Conservation (phyloP, 2,113 vertebrate genomes). For the Nerophis ophidion region DNA sequence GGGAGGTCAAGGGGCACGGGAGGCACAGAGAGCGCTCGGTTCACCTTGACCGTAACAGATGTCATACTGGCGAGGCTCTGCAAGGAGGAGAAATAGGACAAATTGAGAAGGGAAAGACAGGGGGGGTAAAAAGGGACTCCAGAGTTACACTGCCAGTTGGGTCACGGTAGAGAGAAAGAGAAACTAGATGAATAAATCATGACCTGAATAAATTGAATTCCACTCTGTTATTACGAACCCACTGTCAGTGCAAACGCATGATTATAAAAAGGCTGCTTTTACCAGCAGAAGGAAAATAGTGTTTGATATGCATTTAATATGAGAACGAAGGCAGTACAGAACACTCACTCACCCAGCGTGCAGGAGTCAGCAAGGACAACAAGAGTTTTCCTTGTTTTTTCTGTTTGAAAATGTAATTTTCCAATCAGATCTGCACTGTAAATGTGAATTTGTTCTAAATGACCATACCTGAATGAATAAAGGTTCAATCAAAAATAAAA, state of each 20-base stretch:
- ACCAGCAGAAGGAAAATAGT: slow-evolving; percentile 29
- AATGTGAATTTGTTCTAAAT: no score
- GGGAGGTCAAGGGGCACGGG: slow-evolving; percentile 79
- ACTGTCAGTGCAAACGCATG: slow-evolving; percentile 40
- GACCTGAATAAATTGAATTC: slow-evolving; percentile 49
- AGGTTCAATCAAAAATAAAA: no score
- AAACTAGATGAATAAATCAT: slow-evolving; percentile 53
- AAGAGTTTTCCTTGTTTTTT: neutral
- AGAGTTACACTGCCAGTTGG: slow-evolving; percentile 29
- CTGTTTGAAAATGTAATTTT: no score
- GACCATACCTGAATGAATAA: no score
- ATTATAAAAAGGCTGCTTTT: slow-evolving; percentile 28
- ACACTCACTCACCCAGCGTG: neutral
- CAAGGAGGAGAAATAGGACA: neutral
- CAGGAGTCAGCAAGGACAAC: neutral
- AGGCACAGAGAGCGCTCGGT: slow-evolving; percentile 78
- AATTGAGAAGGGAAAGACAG: slow-evolving; percentile 2
- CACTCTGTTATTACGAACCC: slow-evolving; percentile 43
- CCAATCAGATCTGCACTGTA: no score
- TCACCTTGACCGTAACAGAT: slow-evolving; percentile 80
- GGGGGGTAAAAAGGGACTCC: neutral
- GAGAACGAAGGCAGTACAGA: slow-evolving; percentile 9
- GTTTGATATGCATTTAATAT: slow-evolving; percentile 20
- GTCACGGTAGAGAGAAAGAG: slow-evolving; percentile 28
- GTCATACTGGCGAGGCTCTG: slow-evolving; percentile 84